Evolutionary conservation across 2,113 vertebrate genomes (phyloP).

Genomic region (Takifugu flavidus): DNA sequence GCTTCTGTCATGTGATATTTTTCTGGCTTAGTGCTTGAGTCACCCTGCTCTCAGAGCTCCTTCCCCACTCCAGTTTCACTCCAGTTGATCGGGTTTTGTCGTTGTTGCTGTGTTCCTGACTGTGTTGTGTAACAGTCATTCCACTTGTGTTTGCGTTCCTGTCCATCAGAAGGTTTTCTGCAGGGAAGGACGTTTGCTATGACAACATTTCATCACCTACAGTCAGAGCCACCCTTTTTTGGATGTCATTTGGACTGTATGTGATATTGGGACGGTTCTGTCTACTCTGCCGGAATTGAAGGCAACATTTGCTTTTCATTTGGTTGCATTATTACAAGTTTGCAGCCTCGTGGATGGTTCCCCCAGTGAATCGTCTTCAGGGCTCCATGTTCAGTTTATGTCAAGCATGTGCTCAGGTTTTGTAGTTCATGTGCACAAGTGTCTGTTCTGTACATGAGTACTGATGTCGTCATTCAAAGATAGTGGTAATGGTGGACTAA

Average conservation of each 20-base stretch:
- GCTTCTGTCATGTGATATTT: constrained; percentile 24
- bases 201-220: constrained; percentile 7
- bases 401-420: no score
- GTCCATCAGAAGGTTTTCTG: neutral
- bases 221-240: neutral
- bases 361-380: no score
- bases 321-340: no score
- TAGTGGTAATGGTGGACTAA: no score
- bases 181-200: constrained; percentile 25
- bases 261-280: no score
- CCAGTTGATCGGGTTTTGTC: constrained; percentile 8
- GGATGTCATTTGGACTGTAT: neutral
- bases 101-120: constrained; percentile 9
- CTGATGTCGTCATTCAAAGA: no score
- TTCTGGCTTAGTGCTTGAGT: constrained; percentile 26
- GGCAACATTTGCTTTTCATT: no score
- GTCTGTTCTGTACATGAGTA: no score
- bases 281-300: no score
- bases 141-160: constrained; percentile 1
- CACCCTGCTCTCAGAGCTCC: constrained; percentile 14
- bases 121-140: constrained; percentile 12
- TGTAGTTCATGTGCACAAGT: no score
- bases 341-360: no score
- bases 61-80: constrained; percentile 33
- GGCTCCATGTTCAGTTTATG: no score